Evolutionary conservation across 2,888 invertebrate species (phyloP), one percentile per base, ranked within the genome.

Genomic region (Clepsis dumicolana): DNA sequence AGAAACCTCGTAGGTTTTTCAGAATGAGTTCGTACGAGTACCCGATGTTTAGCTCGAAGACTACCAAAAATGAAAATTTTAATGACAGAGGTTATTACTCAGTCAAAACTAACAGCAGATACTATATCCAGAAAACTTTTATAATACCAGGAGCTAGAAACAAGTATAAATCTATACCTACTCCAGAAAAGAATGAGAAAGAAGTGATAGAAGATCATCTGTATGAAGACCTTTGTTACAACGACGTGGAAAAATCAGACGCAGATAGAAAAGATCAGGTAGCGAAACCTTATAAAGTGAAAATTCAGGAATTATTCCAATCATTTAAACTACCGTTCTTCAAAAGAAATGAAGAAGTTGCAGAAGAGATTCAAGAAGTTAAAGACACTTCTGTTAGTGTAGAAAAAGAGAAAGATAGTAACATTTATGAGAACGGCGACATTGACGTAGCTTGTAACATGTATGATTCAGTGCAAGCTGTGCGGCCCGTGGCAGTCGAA

Each of bases 191-290:
- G 0, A 77, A 73, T 38, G 84, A 85, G 16, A 44, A 18, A n/a
- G 85, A 84, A 70, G 75, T 79, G 32, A 71, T 83, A 2, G 93
- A 92, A 61, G 93, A 93, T 52, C 93, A 93, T 76, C 86, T 93
- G 41, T 93, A 93, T 59, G 93, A 93, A 83, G 93, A 93, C 65
- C 74, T 93, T 0, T 88, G 87, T 73, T 91, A 92, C 41, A 88
- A 86, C 72, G 90, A 91, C 27, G 75, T 87, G 1, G 75, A 79
- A 12, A 81, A 81, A 25, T 2, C 21, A 14, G 56, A 48, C 0
- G 75, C 73, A 2, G 74, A 70, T 71, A 77, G 72, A 72, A 74
- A 64, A 72, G 75, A 56, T 29, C 52, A 64, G 57, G 70, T 59
- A 65, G 69, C 61, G 0, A 91, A 89, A 69, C 88, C 92, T 8